Percentiles rank a stretch among this genome's conserved stretches.
These are phyloP conservation scores for Geodia barretti DNA, from an alignment of 37 sponge, comb jelly and placozoan species.

Conservation along the genomic window DNA sequence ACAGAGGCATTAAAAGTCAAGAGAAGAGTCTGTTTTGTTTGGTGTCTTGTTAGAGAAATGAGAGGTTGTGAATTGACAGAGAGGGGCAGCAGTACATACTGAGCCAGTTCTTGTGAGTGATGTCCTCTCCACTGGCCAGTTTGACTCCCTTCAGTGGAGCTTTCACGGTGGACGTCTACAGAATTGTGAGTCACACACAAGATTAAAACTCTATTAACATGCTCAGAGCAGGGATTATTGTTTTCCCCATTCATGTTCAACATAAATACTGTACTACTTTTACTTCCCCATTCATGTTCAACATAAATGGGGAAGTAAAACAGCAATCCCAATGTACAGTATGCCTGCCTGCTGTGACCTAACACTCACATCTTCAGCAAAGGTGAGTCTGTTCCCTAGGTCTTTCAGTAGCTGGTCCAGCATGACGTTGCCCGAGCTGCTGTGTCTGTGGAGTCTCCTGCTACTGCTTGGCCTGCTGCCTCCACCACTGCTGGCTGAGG, in stretches of 20 bases:
- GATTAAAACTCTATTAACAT: background rate
- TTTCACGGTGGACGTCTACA: background rate
- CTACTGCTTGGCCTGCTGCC: background rate
- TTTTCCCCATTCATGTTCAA: too few species aligned
- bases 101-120: slow-evolving; percentile 66
- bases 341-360: background rate
- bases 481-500: too few species aligned
- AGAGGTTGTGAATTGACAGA: too few species aligned
- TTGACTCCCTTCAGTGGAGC: slow-evolving; percentile 62
- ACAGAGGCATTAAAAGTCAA: too few species aligned
- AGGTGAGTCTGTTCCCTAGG: slow-evolving; percentile 41
- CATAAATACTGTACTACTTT: too few species aligned
- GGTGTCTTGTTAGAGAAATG: too few species aligned
- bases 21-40: too few species aligned
- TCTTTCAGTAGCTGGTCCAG: slow-evolving; percentile 59
- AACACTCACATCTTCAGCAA: slow-evolving; percentile 44
- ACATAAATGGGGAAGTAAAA: too few species aligned
- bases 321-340: background rate
- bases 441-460: background rate
- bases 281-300: too few species aligned
- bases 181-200: background rate
- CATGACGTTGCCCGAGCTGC: slow-evolving; percentile 54
- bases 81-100: slow-evolving; percentile 28
- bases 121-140: slow-evolving; percentile 56
- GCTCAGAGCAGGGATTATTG: too few species aligned